Evolutionary conservation across 2,113 vertebrate species (phyloP).

Genomic region (Esox niger): DNA sequence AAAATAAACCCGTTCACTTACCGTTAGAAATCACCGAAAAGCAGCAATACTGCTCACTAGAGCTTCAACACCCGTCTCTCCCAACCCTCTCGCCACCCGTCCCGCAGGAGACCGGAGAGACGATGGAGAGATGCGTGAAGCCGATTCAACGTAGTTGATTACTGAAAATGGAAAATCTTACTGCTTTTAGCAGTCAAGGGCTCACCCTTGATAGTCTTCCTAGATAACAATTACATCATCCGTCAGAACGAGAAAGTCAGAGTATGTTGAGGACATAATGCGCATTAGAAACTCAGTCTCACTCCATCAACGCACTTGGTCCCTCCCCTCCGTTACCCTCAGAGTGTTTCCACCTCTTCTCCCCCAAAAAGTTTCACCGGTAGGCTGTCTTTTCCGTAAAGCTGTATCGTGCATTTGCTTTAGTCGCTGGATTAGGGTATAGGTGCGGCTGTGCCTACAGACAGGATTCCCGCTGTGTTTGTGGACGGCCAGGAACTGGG

Average conservation of each 20-base stretch:
- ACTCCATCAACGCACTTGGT: conserved; percentile 56
- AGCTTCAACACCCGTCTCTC: conserved; percentile 34
- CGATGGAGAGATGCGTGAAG: conserved; percentile 26
- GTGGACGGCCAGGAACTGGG: conserved; percentile 41
- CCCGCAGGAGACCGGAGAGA: conserved; percentile 21
- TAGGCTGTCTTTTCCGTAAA: conserved; percentile 4
- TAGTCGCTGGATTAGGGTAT: conserved; percentile 34
- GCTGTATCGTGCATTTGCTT: conserved; percentile 23
- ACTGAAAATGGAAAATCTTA: conserved; percentile 18
- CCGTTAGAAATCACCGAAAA: conserved; percentile 21
- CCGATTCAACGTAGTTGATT: conserved; percentile 9
- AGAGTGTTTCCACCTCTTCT: conserved; percentile 23
- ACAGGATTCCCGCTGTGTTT: conserved; percentile 61
- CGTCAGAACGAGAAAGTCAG: conserved; percentile 29
- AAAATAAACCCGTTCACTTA: conserved; percentile 16
- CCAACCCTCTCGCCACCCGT: conserved; percentile 16
- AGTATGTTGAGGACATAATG: conserved; percentile 43
- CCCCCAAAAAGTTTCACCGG: conserved; percentile 11
- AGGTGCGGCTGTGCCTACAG: conserved; percentile 57
- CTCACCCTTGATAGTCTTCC: conserved; percentile 23
- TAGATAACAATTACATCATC: conserved; percentile 63
- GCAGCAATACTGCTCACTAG: conserved; percentile 44
- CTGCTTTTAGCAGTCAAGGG: conserved; percentile 5
- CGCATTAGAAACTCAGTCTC: conserved; percentile 46
- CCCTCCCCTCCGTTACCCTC: conserved; percentile 59